phyloP scores from a whole-genome alignment of 2,797 vertebrate genomes.

The Betta splendens region DNA sequence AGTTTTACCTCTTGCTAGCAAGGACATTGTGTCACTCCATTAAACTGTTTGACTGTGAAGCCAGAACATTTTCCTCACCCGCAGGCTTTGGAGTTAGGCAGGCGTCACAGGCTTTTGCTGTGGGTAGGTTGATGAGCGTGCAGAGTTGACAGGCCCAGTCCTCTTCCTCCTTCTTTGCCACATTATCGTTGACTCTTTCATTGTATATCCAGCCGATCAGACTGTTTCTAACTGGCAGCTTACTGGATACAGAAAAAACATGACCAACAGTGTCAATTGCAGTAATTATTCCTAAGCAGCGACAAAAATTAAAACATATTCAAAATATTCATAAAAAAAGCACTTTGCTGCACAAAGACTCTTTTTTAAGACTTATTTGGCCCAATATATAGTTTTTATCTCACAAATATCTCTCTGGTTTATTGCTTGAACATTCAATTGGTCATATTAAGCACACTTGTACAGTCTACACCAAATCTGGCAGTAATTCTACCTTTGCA shows the following conservation, averaged over 20 bases:
- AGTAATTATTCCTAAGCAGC: conserved; percentile 15
- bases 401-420: too few relatives aligned
- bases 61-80: conserved; percentile 76
- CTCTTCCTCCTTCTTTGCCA: conserved; percentile 85
- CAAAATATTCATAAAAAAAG: too few relatives aligned
- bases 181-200: conserved; percentile 63
- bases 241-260: conserved; percentile 70
- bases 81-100: conserved; percentile 86
- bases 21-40: conserved; percentile 38
- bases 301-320: conserved; percentile 10
- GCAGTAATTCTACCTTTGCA: too few relatives aligned
- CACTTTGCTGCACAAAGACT: too few relatives aligned
- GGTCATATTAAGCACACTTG: too few relatives aligned
- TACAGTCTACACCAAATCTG: too few relatives aligned
- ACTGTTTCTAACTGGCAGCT: conserved; percentile 82
- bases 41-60: conserved; percentile 36
- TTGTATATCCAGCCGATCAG: conserved; percentile 78
- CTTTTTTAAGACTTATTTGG: too few relatives aligned
- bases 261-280: neutral
- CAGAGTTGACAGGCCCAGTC: conserved; percentile 89
- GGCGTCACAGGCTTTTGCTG: conserved; percentile 84
- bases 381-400: too few relatives aligned
- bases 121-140: conserved; percentile 89
- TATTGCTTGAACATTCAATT: too few relatives aligned
- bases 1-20: conserved; percentile 47